A percentile compares a stretch with the other conserved stretches of the same genome.
Conservation (phyloP, 2,797 vertebrate species). For the Lacerta bilineata region DNA sequence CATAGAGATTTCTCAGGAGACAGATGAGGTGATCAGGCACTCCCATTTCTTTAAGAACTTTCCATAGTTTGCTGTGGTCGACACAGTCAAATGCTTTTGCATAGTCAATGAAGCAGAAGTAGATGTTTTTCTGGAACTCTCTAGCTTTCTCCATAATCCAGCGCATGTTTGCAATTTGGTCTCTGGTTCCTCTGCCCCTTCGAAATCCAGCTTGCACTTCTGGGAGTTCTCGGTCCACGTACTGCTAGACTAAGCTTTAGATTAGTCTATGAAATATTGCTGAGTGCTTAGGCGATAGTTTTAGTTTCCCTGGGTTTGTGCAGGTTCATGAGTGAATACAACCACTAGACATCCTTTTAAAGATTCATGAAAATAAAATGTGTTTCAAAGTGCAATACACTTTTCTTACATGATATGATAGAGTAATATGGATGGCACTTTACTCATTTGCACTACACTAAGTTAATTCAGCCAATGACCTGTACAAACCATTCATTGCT, state of each 20-base stretch:
- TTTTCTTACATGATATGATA: not conserved
- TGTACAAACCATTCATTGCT: not conserved
- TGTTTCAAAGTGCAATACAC: not conserved
- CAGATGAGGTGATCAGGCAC: too few relatives aligned
- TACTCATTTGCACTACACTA: constrained; percentile 3
- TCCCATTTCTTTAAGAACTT: too few relatives aligned
- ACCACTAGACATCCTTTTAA: constrained; percentile 23
- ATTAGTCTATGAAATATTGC: not conserved
- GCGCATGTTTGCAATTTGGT: too few relatives aligned
- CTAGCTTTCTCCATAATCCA: too few relatives aligned
- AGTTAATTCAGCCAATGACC: constrained; percentile 1
- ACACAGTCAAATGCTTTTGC: too few relatives aligned
- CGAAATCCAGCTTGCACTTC: too few relatives aligned
- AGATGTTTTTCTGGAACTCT: too few relatives aligned
- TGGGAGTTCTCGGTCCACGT: too few relatives aligned
- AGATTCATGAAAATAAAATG: constrained; percentile 24
- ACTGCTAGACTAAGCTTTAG: not conserved
- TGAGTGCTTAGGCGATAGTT: not conserved
- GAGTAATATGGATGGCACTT: accelerated
- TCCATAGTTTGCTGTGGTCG: too few relatives aligned
- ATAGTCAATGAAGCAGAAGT: too few relatives aligned
- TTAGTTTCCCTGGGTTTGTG: not conserved
- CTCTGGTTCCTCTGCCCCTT: too few relatives aligned
- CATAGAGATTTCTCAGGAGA: too few relatives aligned
- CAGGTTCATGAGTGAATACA: not conserved